Conservation (phyloP, 2,113 vertebrate species). For the Barnardius zonarius region DNA sequence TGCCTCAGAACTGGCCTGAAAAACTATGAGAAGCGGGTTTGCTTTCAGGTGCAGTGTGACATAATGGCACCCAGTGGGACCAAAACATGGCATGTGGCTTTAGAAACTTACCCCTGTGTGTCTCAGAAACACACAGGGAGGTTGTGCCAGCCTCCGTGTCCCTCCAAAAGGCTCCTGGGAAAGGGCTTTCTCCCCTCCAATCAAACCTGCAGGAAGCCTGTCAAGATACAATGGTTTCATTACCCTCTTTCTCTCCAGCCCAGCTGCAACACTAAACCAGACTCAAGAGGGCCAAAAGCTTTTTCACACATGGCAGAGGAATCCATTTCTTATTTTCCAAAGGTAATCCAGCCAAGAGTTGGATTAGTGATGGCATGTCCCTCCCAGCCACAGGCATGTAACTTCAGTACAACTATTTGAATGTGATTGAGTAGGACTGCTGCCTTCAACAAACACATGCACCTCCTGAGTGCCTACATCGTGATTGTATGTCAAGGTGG, state of each 20-base stretch:
- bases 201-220: neutral
- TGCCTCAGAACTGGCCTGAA: neutral
- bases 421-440: neutral
- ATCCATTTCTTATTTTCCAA: conserved; percentile 44
- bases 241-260: neutral
- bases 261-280: conserved; percentile 9
- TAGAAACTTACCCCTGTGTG: neutral
- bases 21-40: neutral
- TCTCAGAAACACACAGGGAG: neutral
- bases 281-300: conserved; percentile 29
- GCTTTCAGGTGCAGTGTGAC: neutral
- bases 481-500: neutral
- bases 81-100: neutral
- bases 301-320: conserved; percentile 7
- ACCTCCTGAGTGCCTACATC: neutral
- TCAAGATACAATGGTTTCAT: conserved; percentile 14
- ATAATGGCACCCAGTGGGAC: neutral
- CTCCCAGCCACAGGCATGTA: conserved; percentile 35
- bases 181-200: neutral
- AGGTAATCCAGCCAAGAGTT: conserved; percentile 36
- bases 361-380: conserved; percentile 35
- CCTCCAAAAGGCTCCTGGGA: neutral
- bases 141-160: neutral
- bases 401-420: neutral
- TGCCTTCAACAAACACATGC: neutral